Base-by-base conservation (phyloP, 2,888 invertebrate species). In the Zaprionus lineosus region DNA sequence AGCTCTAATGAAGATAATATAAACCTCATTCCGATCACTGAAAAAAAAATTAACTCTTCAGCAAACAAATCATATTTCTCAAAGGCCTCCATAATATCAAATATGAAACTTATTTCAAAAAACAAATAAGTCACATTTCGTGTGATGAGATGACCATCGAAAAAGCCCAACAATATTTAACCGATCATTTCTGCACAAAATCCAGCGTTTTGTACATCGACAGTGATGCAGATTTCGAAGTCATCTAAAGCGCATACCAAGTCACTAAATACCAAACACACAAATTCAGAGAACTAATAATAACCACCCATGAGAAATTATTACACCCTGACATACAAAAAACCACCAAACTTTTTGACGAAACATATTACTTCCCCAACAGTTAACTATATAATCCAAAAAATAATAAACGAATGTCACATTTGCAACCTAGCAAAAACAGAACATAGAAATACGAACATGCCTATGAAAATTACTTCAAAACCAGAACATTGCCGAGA, bases 261-360 rank as follows among this genome's bases (percentile, higher is more conserved):
- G 14, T 19, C 8, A 31, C 1, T 7, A 31, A 18, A 18, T 18
- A 2, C 19, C 5, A 36, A 36, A n/a, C n/a, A n/a, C n/a, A n/a
- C n/a, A 4, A 24, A 24, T 4, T 24, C 2, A 24, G n/a, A 24
- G 24, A 24, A 24, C 4, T 24, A 7, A n/a, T 24, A 24, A 8
- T 24, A 24, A 24, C 2, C 2, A 24, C 24, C 2, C 24, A 24
- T n/a, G 37, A 41, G 18, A 41, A 41, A 29, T 18, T 41, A 11
- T 8, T 41, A 41, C 41, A 41, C 12, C 18, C 41, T 4, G 41
- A 29, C 4, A 41, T 29, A 3, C 29, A 41, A 29, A 39, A 39
- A 21, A 39, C 14, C 15, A 33, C 6, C 33, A 43, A 43, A 31
- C 31, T 39, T 12, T 39, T 39, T 12, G 39, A 24, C 21, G 39